phyloP scores from a whole-genome alignment of 2,888 invertebrate genomes.

The Andrena hattorfiana region DNA sequence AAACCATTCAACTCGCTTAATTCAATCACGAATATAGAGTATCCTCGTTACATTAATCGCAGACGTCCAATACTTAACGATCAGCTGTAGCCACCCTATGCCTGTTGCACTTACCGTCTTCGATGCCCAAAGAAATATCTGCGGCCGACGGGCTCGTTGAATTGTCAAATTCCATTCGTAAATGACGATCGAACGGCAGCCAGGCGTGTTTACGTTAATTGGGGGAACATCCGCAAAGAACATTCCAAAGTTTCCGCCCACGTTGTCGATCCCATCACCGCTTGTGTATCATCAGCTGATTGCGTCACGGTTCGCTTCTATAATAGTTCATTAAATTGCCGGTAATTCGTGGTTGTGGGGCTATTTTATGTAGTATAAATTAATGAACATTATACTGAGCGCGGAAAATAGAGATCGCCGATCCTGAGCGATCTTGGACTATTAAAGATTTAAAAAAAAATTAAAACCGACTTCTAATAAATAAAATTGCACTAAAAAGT shows the following conservation, averaged over 20 bases:
- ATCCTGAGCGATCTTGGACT: background rate
- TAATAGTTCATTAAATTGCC: conserved; percentile 64
- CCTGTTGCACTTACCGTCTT: background rate
- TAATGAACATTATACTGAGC: conserved; percentile 54
- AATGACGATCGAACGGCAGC: too few relatives aligned
- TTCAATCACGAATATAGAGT: conserved; percentile 13
- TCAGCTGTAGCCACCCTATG: too few relatives aligned
- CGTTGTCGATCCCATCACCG: conserved; percentile 41
- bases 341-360: conserved; percentile 62
- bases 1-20: background rate
- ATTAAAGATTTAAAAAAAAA: too few relatives aligned
- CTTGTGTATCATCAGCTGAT: conserved; percentile 57
- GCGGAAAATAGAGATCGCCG: background rate
- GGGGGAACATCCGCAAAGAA: background rate
- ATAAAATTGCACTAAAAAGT: too few relatives aligned
- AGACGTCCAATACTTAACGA: too few relatives aligned
- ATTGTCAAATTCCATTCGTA: too few relatives aligned
- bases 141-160: too few relatives aligned
- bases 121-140: background rate
- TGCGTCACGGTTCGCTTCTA: conserved; percentile 58
- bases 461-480: too few relatives aligned
- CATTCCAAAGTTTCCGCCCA: conserved; percentile 40
- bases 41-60: background rate
- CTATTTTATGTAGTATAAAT: conserved; percentile 61
- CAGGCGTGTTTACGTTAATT: background rate